Conservation (phyloP, 2,113 vertebrate genomes). For the Eptesicus fuscus region DNA sequence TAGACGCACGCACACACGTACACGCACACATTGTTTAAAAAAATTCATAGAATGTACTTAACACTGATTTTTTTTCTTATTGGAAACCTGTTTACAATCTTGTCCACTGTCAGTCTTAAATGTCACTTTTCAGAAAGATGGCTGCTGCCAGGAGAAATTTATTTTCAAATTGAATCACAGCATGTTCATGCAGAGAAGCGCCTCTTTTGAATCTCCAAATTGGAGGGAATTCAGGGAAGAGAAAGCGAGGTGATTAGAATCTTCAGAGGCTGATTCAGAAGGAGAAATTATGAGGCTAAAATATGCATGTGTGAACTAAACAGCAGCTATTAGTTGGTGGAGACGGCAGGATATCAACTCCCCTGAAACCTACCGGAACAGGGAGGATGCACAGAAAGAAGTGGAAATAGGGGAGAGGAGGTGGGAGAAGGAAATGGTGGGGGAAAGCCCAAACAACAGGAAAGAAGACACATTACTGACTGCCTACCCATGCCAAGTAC, state of each 20-base stretch:
- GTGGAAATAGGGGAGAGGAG: not conserved
- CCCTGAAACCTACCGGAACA: not conserved
- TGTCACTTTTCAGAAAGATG: conserved; percentile 70
- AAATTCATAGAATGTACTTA: conserved; percentile 62
- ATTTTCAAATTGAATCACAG: conserved; percentile 76
- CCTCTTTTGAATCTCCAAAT: conserved; percentile 78
- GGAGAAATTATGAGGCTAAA: conserved; percentile 65
- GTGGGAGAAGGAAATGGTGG: fast-evolving
- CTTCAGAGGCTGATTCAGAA: conserved; percentile 64
- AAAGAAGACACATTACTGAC: not conserved
- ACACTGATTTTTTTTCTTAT: conserved; percentile 50
- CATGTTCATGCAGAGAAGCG: conserved; percentile 73
- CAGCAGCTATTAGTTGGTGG: not conserved
- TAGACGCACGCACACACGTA: conserved; percentile 7
- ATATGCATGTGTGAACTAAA: conserved; percentile 61
- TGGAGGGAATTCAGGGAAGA: conserved; percentile 73
- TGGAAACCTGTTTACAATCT: conserved; percentile 75
- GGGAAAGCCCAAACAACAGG: not conserved
- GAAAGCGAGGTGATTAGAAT: conserved; percentile 73
- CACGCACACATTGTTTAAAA: conserved; percentile 53
- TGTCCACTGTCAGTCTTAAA: conserved; percentile 76
- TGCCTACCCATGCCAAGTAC: not conserved
- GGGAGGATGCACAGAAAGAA: not conserved
- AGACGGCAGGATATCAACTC: not conserved
- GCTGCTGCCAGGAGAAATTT: conserved; percentile 72